A percentile compares a stretch with the other conserved stretches of the same genome.
These are phyloP conservation scores for Alosa sapidissima DNA, from an alignment of 2,797 vertebrate genomes.

Conservation along the genomic window DNA sequence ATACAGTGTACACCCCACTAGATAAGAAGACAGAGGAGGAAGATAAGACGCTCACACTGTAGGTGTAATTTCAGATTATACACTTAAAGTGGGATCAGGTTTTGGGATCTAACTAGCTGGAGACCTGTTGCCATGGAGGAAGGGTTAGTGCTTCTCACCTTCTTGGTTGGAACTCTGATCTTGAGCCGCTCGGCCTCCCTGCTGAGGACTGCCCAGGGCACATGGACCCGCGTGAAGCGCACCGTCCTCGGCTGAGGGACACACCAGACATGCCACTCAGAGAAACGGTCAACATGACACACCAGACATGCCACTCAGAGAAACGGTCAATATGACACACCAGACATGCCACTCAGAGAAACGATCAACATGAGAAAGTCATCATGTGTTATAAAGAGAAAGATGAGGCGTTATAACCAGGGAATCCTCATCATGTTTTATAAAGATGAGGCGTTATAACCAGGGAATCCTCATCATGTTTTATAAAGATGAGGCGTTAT, in stretches of 20 bases:
- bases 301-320: not conserved
- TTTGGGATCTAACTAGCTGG: not conserved
- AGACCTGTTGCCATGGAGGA: not conserved
- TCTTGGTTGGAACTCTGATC: conserved; percentile 97
- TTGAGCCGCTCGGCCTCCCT: conserved; percentile 96
- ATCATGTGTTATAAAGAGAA: too few species aligned
- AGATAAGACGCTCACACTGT: not conserved
- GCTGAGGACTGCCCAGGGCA: conserved; percentile 92
- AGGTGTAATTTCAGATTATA: not conserved
- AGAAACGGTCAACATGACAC: not conserved
- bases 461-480: not conserved
- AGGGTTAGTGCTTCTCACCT: conserved; percentile 73
- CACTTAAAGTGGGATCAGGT: not conserved
- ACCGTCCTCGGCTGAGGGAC: conserved; percentile 48
- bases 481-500: too few species aligned
- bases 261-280: not conserved
- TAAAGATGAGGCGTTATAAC: too few species aligned
- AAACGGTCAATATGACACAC: not conserved
- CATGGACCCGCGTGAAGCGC: conserved; percentile 88
- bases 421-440: too few species aligned
- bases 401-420: too few species aligned
- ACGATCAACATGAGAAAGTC: not conserved
- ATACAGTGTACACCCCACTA: too few species aligned
- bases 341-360: not conserved
- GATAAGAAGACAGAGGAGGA: too few species aligned